Base-by-base conservation (phyloP, 2,888 invertebrate species). In the Liopterus haemorrhoidalis region DNA sequence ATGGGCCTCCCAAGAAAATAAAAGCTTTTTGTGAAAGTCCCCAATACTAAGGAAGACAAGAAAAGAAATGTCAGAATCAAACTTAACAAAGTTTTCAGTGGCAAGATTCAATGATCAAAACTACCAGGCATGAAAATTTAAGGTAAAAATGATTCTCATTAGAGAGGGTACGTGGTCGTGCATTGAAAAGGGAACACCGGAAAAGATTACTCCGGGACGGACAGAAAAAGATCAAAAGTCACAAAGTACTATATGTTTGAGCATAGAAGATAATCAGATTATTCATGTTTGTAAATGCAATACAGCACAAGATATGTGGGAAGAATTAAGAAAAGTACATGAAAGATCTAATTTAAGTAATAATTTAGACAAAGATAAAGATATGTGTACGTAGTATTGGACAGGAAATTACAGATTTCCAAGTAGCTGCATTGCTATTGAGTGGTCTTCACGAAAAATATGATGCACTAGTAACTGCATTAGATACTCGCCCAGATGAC, bases 261-360 rank as follows among this genome's bases (percentile, higher is more conserved):
- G 30, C 20, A 40, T 40, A 20, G 40, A 40, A 19, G 40, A 40
- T 21, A 31, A 22, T 31, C 41, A 41, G 20, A 30, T 31, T n/a
- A 18, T 41, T 9, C 20, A 31, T 32, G 12, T 41, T 31, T 30
- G 30, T 28, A 16, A 40, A 19, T 40, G 30, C 21, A 41, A 18
- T 6, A 40, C 12, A 18, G 15, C 40, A 9, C 28, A 14, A 4
- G 24, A 22, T 18, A 30, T 30, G 28, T 30, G 40, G 30, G 9
- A 20, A 19, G 40, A 30, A 20, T 20, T 40, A 18, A 19, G 30
- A 19, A 40, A 40, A 19, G 40, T 40, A 25, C 39, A 39, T 27
- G 28, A 39, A 28, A 28, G 39, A 39, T 27, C 39, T 16, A 39
- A 39, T 28, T 15, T 39, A 18, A 25, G 30, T 28, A 40, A 30